Evolutionary conservation across 2,113 vertebrate species (phyloP).

Genomic region (Notarius lentiginosus): DNA sequence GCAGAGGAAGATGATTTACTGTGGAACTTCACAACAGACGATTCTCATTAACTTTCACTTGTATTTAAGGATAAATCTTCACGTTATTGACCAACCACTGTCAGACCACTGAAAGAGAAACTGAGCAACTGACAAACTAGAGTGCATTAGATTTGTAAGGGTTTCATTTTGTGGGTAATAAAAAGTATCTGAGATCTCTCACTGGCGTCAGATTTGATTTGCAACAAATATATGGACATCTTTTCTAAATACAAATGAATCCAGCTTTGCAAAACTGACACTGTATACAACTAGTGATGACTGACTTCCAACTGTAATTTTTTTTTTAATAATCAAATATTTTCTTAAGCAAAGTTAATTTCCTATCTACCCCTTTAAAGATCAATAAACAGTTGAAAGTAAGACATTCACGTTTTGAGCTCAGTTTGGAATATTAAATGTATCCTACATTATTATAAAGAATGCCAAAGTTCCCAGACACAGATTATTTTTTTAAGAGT

Average conservation of each 20-base stretch:
- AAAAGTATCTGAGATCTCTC: neutral
- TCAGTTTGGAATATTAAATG: neutral
- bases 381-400: no score
- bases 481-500: neutral
- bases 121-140: neutral
- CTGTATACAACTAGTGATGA: no score
- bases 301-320: no score
- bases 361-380: neutral
- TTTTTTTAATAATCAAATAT: no score
- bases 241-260: neutral
- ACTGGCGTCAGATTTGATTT: neutral
- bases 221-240: neutral
- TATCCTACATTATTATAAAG: neutral
- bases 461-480: neutral
- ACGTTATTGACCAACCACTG: neutral
- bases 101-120: neutral
- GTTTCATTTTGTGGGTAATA: conserved; percentile 20
- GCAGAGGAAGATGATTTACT: conserved; percentile 49
- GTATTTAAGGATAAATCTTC: conserved; percentile 4
- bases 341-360: neutral
- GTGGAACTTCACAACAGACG: conserved; percentile 46
- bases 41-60: conserved; percentile 22
- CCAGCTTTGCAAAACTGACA: neutral
- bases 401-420: neutral
- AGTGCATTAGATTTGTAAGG: neutral